These are phyloP conservation scores for Penaeus vannamei DNA, from an alignment of 1,140 invertebrate species.

Conservation along the genomic window DNA sequence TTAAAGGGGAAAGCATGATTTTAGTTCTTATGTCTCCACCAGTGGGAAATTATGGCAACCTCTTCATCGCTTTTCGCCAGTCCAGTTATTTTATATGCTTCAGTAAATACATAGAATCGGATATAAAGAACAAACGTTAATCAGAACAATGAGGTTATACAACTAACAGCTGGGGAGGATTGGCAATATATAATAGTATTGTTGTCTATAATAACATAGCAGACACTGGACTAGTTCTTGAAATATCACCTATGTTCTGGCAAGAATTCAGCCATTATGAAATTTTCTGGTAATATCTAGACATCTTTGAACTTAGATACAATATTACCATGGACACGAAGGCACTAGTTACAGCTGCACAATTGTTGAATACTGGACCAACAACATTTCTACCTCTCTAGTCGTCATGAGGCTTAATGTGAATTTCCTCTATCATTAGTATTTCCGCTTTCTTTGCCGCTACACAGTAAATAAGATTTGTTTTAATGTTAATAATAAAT, in stretches of 20 bases:
- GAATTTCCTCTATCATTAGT: conserved; percentile 67
- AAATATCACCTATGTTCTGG: neutral
- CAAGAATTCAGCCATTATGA: conserved; percentile 43
- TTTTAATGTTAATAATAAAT: too few relatives aligned
- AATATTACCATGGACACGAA: conserved; percentile 66
- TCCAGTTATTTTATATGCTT: too few relatives aligned
- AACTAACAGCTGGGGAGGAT: too few relatives aligned
- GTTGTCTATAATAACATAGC: too few relatives aligned
- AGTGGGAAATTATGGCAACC: too few relatives aligned
- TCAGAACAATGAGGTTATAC: too few relatives aligned
- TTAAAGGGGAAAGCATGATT: too few relatives aligned
- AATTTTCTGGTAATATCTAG: conserved; percentile 52
- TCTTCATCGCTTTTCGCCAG: too few relatives aligned
- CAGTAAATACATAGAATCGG: too few relatives aligned
- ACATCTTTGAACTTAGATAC: conserved; percentile 52
- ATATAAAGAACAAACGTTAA: too few relatives aligned
- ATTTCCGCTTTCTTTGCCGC: conserved; percentile 9
- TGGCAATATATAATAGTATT: too few relatives aligned
- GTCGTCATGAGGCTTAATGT: conserved; percentile 64
- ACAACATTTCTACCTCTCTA: conserved; percentile 66
- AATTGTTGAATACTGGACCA: conserved; percentile 57
- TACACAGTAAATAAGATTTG: neutral
- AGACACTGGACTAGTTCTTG: neutral
- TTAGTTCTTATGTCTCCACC: too few relatives aligned
- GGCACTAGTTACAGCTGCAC: conserved; percentile 54